These are phyloP conservation scores for Drosophila macrothrix DNA, from an alignment of 2,888 invertebrate species.

Conservation along the genomic window DNA sequence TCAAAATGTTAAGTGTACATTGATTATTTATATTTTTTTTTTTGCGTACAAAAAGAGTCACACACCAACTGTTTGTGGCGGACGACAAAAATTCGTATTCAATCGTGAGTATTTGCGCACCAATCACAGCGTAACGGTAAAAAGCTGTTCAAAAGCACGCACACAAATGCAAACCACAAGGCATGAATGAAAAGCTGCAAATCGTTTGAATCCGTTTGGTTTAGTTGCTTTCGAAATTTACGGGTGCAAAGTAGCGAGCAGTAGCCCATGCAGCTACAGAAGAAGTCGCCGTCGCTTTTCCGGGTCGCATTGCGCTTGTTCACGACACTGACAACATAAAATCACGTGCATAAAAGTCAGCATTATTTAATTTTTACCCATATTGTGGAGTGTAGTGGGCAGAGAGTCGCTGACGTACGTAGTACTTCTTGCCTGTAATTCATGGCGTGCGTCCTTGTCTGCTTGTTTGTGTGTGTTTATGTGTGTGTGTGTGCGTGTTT, in stretches of 20 bases:
- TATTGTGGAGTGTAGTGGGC: conserved; percentile 1
- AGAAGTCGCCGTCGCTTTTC: conserved; percentile 43
- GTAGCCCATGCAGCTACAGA: conserved; percentile 47
- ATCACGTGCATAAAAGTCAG: conserved; percentile 70
- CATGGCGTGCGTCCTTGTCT: conserved; percentile 48
- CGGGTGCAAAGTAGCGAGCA: conserved; percentile 63
- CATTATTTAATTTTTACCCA: conserved; percentile 62
- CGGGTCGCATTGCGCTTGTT: conserved; percentile 36
- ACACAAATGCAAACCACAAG: conserved; percentile 19
- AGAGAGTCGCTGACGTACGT: conserved; percentile 42
- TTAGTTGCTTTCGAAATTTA: conserved; percentile 74
- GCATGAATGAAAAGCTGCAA: conserved; percentile 72
- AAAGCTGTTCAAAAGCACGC: conserved; percentile 34
- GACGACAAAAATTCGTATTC: neutral
- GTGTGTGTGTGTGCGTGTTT: conserved; percentile 51
- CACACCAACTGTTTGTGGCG: conserved; percentile 2
- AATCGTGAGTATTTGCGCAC: conserved; percentile 42
- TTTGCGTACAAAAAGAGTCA: conserved; percentile 5
- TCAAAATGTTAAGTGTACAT: conserved; percentile 40
- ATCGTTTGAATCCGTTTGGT: conserved; percentile 35
- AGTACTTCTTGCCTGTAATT: conserved; percentile 43
- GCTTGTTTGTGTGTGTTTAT: conserved; percentile 9
- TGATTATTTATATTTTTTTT: conserved; percentile 13
- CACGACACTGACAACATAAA: conserved; percentile 62
- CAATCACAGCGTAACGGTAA: conserved; percentile 45